Percentiles rank a stretch among this genome's conserved stretches.
Evolutionary conservation across 1,140 invertebrate species (phyloP).

Genomic region (Tribolium madens): DNA sequence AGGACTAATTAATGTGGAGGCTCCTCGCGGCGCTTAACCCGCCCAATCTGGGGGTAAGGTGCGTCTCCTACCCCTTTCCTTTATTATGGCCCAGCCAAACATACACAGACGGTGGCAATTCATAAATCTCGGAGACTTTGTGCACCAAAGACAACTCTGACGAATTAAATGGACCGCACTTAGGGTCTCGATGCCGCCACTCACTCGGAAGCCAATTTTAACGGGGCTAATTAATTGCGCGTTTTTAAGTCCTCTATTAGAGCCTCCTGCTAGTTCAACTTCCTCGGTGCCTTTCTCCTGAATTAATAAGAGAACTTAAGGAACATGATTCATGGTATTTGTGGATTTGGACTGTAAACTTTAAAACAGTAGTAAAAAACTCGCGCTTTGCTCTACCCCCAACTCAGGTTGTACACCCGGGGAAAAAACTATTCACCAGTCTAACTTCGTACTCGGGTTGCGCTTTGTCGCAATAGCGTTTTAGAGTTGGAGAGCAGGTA

Average conservation of each 20-base stretch:
- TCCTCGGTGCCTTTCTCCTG: constrained; percentile 3
- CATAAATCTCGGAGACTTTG: constrained; percentile 46
- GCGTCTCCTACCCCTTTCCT: constrained; percentile 41
- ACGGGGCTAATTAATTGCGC: constrained; percentile 44
- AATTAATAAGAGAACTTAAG: constrained; percentile 9
- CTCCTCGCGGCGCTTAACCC: constrained; percentile 57
- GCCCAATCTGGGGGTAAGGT: constrained; percentile 27
- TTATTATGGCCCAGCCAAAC: constrained; percentile 39
- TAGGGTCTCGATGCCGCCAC: constrained; percentile 29
- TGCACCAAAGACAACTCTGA: constrained; percentile 42
- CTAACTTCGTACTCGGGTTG: too few relatives aligned
- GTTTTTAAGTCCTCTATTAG: constrained; percentile 44
- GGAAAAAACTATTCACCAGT: too few relatives aligned
- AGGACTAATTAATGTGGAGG: constrained; percentile 64
- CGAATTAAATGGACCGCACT: constrained; percentile 45
- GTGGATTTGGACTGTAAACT: constrained; percentile 39
- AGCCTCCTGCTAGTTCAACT: neutral
- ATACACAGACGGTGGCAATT: constrained; percentile 34
- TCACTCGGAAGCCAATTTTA: constrained; percentile 45
- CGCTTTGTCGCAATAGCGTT: too few relatives aligned
- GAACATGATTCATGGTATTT: constrained; percentile 13
- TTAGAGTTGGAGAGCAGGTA: too few relatives aligned
- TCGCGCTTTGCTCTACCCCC: neutral
- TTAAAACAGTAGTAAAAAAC: constrained; percentile 30
- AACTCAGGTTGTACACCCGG: too few relatives aligned